Evolutionary conservation across 1,140 invertebrate genomes (phyloP).

Genomic region (Drosophila punjabiensis): DNA sequence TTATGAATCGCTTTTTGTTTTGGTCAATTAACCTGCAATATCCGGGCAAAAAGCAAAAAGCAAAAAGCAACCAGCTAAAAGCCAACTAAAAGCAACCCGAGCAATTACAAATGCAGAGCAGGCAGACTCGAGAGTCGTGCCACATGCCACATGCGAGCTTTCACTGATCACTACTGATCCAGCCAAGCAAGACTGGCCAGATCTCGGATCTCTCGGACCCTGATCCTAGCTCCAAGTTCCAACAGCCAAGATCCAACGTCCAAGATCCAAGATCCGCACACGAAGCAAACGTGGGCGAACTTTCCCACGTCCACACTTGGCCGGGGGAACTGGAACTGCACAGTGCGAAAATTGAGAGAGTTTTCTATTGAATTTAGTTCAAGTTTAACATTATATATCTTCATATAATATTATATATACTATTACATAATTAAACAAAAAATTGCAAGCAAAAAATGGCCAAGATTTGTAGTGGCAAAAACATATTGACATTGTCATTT

Average conservation of each 20-base stretch:
- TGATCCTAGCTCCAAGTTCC: conserved; percentile 41
- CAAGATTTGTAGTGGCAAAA: no score
- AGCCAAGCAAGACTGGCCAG: conserved; percentile 33
- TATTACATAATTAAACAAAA: background rate
- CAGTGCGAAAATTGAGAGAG: background rate
- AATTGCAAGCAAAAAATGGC: no score
- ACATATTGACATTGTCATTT: no score
- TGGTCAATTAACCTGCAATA: conserved; percentile 57
- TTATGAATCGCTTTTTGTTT: conserved; percentile 25
- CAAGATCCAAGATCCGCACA: conserved; percentile 25
- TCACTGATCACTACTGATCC: conserved; percentile 29
- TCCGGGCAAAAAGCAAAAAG: conserved; percentile 33
- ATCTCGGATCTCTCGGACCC: conserved; percentile 9
- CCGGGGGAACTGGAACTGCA: conserved; percentile 12
- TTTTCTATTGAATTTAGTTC: background rate
- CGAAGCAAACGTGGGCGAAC: conserved; percentile 43
- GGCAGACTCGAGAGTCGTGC: conserved; percentile 24
- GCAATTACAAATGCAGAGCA: conserved; percentile 52
- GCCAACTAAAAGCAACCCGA: conserved; percentile 6
- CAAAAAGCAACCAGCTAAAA: background rate
- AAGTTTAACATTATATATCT: background rate
- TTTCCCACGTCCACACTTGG: conserved; percentile 49
- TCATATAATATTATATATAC: background rate
- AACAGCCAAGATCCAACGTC: conserved; percentile 8
- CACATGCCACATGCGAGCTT: conserved; percentile 52